Percentiles rank a stretch among this genome's conserved stretches.
Conservation (phyloP, 2,113 vertebrate species). For the Zingel zingel region DNA sequence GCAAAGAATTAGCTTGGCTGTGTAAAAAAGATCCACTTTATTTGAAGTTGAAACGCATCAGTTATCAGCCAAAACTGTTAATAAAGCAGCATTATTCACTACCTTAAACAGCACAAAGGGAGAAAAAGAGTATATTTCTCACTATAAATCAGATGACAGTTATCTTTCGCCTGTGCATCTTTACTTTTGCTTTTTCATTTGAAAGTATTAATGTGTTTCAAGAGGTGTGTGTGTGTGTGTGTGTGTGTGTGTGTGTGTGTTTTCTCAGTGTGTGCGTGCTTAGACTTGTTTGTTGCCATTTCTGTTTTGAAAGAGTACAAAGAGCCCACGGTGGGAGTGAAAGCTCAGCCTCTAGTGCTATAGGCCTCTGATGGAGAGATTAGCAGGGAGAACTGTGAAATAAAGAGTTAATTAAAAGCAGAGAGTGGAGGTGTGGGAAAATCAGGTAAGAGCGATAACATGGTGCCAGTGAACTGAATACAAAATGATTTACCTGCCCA, state of each 20-base stretch:
- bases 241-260: constrained; percentile 26
- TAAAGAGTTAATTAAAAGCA: constrained; percentile 81
- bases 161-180: constrained; percentile 54
- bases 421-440: constrained; percentile 74
- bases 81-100: constrained; percentile 16
- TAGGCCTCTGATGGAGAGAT: constrained; percentile 75
- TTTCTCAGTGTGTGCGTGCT: constrained; percentile 33
- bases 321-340: constrained; percentile 63
- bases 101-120: constrained; percentile 40
- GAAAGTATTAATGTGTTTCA: constrained; percentile 59
- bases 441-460: constrained; percentile 78
- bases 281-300: constrained; percentile 58
- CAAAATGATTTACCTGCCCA: constrained; percentile 70
- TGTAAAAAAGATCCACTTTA: constrained; percentile 57
- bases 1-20: constrained; percentile 40
- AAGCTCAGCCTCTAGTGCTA: constrained; percentile 68
- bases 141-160: constrained; percentile 58
- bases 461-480: constrained; percentile 56
- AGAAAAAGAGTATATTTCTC: constrained; percentile 13
- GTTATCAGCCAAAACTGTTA: constrained; percentile 62
- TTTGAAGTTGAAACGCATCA: constrained; percentile 58
- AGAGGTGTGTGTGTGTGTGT: constrained; percentile 35
- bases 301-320: constrained; percentile 68
- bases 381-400: constrained; percentile 66
- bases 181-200: constrained; percentile 53